A percentile compares a stretch with the other conserved stretches of the same genome.
phyloP scores from a whole-genome alignment of 1,140 invertebrate genomes.

The Drosophila melanica region DNA sequence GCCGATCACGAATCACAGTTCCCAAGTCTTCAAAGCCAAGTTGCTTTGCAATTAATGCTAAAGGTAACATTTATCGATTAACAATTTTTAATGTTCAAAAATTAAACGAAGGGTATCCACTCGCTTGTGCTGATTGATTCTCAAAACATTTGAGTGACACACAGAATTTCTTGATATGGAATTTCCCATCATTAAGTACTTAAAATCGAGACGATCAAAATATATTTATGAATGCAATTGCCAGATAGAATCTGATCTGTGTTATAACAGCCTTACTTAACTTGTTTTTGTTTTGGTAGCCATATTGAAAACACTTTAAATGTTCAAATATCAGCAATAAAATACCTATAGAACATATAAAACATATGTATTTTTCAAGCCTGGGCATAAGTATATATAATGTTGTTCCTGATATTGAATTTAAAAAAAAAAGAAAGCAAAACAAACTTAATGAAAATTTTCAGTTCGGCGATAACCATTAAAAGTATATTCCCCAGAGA shows the following conservation, averaged over 20 bases:
- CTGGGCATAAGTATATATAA: no score
- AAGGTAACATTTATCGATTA: background rate
- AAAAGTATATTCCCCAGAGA: no score
- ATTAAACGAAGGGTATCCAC: background rate
- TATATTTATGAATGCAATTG: constrained; percentile 18
- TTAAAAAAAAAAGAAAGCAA: no score
- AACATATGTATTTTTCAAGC: no score
- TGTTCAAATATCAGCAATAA: background rate
- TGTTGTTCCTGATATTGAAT: no score
- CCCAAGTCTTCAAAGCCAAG: no score
- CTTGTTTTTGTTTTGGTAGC: background rate
- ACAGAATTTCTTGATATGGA: constrained; percentile 9
- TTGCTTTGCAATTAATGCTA: background rate
- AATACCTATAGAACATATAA: no score
- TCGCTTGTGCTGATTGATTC: background rate
- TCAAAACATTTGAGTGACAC: constrained; percentile 3
- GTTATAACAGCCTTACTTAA: background rate
- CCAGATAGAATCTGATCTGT: background rate
- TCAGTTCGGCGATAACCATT: no score
- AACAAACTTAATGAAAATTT: no score
- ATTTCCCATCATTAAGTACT: constrained; percentile 15
- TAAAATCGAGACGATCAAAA: background rate
- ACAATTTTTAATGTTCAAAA: background rate
- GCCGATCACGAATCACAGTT: constrained; percentile 5
- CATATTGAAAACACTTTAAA: background rate